A percentile compares a stretch with the other conserved stretches of the same genome.
These are phyloP conservation scores for Xenentodon cancila DNA, from an alignment of 2,797 vertebrate species.

Conservation along the genomic window DNA sequence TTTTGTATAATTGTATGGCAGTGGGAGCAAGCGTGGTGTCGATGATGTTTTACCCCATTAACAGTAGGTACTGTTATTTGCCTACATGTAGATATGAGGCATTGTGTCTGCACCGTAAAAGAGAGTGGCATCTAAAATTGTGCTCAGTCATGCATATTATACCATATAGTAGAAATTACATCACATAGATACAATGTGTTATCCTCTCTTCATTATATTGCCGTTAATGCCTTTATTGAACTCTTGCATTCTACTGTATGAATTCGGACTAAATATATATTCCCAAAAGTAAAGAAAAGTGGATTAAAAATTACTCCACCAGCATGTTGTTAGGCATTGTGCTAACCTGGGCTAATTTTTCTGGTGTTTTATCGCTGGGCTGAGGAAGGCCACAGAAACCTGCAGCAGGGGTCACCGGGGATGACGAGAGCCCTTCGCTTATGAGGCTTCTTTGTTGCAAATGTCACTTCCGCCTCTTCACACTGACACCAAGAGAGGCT, in stretches of 20 bases:
- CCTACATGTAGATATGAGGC: neutral
- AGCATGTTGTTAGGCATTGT: conserved; percentile 2
- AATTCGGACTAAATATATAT: neutral
- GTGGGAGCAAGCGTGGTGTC: no score
- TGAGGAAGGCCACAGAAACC: conserved; percentile 68
- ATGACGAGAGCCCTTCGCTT: conserved; percentile 52
- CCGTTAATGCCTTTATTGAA: neutral
- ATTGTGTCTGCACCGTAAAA: neutral
- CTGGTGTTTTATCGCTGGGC: conserved; percentile 60
- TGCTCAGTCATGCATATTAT: neutral
- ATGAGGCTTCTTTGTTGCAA: conserved; percentile 52
- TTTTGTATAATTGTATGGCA: no score
- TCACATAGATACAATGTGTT: neutral
- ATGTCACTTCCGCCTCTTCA: conserved; percentile 72
- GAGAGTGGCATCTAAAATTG: neutral
- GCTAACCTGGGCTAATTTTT: conserved; percentile 4
- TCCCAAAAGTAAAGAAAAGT: neutral
- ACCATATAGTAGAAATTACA: neutral
- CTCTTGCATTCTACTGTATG: neutral
- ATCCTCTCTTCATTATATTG: neutral
- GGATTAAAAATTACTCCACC: neutral
- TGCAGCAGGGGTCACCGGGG: conserved; percentile 66
- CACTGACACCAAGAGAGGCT: conserved; percentile 63
- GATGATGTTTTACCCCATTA: no score
- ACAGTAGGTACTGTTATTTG: neutral